Percentiles rank a stretch among this genome's conserved stretches.
These are phyloP conservation scores for Agrotis segetum DNA, from an alignment of 2,888 invertebrate species.

Conservation along the genomic window DNA sequence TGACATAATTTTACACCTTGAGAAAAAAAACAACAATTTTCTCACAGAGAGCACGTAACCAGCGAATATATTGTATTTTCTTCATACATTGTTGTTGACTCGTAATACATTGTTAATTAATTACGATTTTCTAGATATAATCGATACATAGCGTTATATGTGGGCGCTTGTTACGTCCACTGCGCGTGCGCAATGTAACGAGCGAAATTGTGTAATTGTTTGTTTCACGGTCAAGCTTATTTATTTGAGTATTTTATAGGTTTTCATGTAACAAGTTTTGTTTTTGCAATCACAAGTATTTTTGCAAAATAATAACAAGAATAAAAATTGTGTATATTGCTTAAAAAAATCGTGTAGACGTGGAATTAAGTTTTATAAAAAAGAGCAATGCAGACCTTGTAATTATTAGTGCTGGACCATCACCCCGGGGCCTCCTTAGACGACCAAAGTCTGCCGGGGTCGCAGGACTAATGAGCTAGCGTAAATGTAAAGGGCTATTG, in stretches of 20 bases:
- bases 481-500: no score
- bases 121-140: slow-evolving; percentile 40
- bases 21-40: no score
- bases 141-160: slow-evolving; percentile 43
- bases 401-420: no score
- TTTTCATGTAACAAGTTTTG: not conserved
- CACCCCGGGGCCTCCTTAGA: no score
- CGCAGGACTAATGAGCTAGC: no score
- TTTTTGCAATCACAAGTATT: not conserved
- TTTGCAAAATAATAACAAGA: not conserved
- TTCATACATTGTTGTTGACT: slow-evolving; percentile 4
- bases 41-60: no score
- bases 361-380: no score
- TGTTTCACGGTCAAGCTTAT: slow-evolving; percentile 42
- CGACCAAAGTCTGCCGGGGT: no score
- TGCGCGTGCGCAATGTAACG: slow-evolving; percentile 28
- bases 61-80: no score
- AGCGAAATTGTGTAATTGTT: slow-evolving; percentile 32
- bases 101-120: slow-evolving; percentile 28
- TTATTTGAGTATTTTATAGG: not conserved
- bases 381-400: no score
- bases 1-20: no score
- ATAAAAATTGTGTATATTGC: not conserved
- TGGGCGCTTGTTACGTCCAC: slow-evolving; percentile 40
- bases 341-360: no score